These are phyloP conservation scores for Danio jaintianensis DNA, from an alignment of 2,797 vertebrate species.

Conservation along the genomic window DNA sequence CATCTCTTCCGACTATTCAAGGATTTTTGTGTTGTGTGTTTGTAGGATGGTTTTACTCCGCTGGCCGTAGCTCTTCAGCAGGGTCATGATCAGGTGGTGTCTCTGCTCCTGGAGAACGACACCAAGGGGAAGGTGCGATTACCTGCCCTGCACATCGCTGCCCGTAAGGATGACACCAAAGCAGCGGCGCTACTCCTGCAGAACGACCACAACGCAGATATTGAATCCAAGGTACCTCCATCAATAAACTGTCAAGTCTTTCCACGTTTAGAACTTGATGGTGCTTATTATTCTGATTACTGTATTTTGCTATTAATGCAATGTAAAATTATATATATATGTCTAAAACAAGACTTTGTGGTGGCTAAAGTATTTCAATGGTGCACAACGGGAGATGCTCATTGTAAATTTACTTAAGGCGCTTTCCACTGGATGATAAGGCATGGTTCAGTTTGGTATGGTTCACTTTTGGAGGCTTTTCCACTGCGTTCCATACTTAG, in stretches of 20 bases:
- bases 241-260: conserved; percentile 19
- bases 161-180: conserved; percentile 97
- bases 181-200: conserved; percentile 94
- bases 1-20: too few relatives aligned
- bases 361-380: conserved; percentile 9
- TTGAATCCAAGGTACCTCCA: conserved; percentile 93
- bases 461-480: too few relatives aligned
- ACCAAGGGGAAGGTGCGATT: conserved; percentile 98
- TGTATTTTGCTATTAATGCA: neutral
- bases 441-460: too few relatives aligned
- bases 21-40: conserved; percentile 11
- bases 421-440: too few relatives aligned
- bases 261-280: conserved; percentile 55
- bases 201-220: conserved; percentile 95
- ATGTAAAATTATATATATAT: neutral
- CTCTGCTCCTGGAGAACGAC: conserved; percentile 95
- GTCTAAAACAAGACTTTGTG: conserved; percentile 17
- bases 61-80: conserved; percentile 97
- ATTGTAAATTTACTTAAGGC: conserved; percentile 17
- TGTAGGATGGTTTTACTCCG: conserved; percentile 95
- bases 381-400: conserved; percentile 32
- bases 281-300: conserved; percentile 28
- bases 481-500: too few relatives aligned
- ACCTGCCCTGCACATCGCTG: conserved; percentile 95
- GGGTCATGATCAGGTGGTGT: conserved; percentile 98